Evolutionary conservation across 1,140 invertebrate species (phyloP), one percentile per base, ranked within the genome.

Genomic region (Vanessa tameamea): DNA sequence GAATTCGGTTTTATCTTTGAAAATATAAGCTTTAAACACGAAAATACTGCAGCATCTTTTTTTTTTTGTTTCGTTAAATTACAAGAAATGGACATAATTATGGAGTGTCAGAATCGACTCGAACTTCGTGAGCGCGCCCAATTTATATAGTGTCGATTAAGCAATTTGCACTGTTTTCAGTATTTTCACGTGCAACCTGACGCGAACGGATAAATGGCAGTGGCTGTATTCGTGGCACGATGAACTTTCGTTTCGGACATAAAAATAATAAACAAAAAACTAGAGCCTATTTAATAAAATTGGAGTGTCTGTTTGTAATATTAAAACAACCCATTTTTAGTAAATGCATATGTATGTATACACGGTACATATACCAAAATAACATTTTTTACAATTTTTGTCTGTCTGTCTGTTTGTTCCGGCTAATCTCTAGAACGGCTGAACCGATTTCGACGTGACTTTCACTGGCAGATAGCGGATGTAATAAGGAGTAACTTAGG

Each of bases 71-170:
- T 73, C 59, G 61, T 67, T 69, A 73, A 75, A 78, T 78, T 76
- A 73, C 64, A 70, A 75, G 51, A 51, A 50, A 76, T 73, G 64
- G 68, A 72, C 43, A 67, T 78, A 78, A 78, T 76, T 73, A 64
- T 66, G 67, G 64, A 69, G 70, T 73, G 77, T 72, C 69, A 63
- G 61, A 55, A 69, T 69, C 50, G 57, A 63, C 57, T 73, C 16
- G 55, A n/a, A 16, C 72, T 69, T 74, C 77, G 75, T 79, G 78
- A 75, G 48, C 66, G 68, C 65, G 69, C 65, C 51, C 78, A 79
- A 79, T 79, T 79, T 79, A 67, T 72, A 63, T 47, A 51, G 55
- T 69, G 72, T 59, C 75, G 69, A 79, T 79, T 75, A 77, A 77
- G 75, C 67, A 77, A 75, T 79, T 79, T 71, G 37, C 47, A 66